Evolutionary conservation across 2,888 invertebrate species (phyloP), one percentile per base, ranked within the genome.

Genomic region (Scotopteryx bipunctaria): DNA sequence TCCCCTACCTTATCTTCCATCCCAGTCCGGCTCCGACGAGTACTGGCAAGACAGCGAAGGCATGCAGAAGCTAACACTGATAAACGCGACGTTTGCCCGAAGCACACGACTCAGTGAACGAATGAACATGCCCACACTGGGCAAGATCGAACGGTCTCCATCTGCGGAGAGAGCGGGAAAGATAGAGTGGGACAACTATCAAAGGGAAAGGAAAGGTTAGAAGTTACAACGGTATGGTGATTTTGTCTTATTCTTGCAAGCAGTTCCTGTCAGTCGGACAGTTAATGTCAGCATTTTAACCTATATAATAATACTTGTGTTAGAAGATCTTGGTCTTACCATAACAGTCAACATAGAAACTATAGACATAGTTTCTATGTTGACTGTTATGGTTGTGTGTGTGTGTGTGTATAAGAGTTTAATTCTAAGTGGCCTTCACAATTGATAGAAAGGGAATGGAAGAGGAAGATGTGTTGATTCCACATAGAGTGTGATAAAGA

Each of bases 131-230:
- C 85, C 88, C 0, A 27, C 76, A 0, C 14, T 86, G 0, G 83
- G 79, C 4, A 71, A 68, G 47, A 73, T 88, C 0, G 64, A 78
- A 15, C 57, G 87, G 1, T 83, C 87, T 0, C 81, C 83, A 0
- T 88, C 88, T 0, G 64, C 81, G 0, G 88, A 89, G 50, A 71
- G 83, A 51, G 77, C 73, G 1, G 69, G 68, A 1, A 66, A 77
- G 59, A 84, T 86, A 1, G 88, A 89, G 42, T 69, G 85, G 49
- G 83, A 86, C 2, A 86, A 79, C 37, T 85, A 79, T 59, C 37
- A 73, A 66, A 80, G 71, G 27, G 85, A 87, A 14, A 69, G 85
- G 16, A 79, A 71, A 83, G 84, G 89, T 88, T 73, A 49, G 57
- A 21, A 23, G 23, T 23, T 8, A 2, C 23, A 23, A 23, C 21